These are phyloP conservation scores for Octonoba sinensis DNA, from an alignment of 2,888 invertebrate genomes.

Conservation along the genomic window DNA sequence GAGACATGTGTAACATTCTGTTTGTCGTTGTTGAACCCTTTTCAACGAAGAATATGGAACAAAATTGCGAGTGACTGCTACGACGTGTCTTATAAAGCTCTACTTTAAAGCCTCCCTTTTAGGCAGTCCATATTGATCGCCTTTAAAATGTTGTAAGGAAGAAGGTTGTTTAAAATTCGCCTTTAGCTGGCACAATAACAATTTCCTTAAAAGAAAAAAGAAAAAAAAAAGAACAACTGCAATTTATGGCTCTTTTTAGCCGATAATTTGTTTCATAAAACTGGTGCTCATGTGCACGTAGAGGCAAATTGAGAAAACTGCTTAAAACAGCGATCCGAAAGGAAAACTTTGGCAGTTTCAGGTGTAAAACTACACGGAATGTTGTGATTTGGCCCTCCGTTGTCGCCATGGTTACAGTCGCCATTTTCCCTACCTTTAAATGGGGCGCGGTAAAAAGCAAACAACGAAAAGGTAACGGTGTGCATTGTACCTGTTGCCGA, in stretches of 20 bases:
- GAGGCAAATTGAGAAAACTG: neutral
- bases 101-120: too few relatives aligned
- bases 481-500: conserved; percentile 63
- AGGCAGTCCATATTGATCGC: too few relatives aligned
- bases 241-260: conserved; percentile 3
- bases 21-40: too few relatives aligned
- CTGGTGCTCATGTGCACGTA: neutral
- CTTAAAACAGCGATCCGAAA: neutral
- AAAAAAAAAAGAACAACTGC: neutral
- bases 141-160: too few relatives aligned
- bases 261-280: conserved; percentile 12
- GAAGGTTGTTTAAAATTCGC: neutral
- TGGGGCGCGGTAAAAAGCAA: neutral
- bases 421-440: conserved; percentile 37
- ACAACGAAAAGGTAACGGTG: conserved; percentile 31
- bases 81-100: too few relatives aligned
- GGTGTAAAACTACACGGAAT: conserved; percentile 40
- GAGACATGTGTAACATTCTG: too few relatives aligned
- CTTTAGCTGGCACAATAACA: neutral
- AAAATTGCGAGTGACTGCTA: too few relatives aligned
- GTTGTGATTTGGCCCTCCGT: conserved; percentile 49
- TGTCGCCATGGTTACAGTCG: conserved; percentile 53
- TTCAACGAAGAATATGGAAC: too few relatives aligned
- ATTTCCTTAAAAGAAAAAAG: neutral
- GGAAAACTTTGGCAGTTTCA: conserved; percentile 22